phyloP scores from a whole-genome alignment of 1,140 invertebrate genomes.

The Pseudomyrmex pallidus region DNA sequence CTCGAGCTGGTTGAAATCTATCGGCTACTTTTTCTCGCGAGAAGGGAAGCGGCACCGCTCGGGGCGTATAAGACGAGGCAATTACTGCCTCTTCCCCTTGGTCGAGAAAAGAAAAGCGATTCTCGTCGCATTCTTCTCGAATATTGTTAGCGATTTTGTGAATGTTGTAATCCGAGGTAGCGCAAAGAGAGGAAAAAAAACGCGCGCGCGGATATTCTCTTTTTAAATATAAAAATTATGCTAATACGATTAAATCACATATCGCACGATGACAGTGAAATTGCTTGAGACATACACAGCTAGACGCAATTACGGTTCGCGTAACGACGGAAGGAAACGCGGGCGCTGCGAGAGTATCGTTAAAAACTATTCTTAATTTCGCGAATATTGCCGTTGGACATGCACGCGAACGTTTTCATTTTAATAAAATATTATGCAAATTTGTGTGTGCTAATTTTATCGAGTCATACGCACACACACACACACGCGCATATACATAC shows the following conservation, averaged over 20 bases:
- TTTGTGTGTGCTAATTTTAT: constrained; percentile 18
- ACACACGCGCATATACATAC: not conserved
- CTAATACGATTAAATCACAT: constrained; percentile 67
- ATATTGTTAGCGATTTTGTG: constrained; percentile 59
- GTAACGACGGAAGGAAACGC: constrained; percentile 14
- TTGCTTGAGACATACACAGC: constrained; percentile 36
- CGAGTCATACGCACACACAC: not conserved
- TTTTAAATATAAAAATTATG: constrained; percentile 62
- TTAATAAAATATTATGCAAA: constrained; percentile 48
- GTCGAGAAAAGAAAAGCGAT: constrained; percentile 46
- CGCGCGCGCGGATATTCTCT: constrained; percentile 1
- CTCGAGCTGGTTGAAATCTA: constrained; percentile 57
- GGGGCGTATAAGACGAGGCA: constrained; percentile 57
- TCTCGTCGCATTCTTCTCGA: constrained; percentile 59
- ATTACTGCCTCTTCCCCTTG: constrained; percentile 43
- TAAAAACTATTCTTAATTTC: constrained; percentile 54
- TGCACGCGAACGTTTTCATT: constrained; percentile 31
- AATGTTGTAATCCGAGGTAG: constrained; percentile 22
- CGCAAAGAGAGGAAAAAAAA: not conserved
- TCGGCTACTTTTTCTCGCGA: constrained; percentile 57
- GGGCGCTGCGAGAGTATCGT: constrained; percentile 8
- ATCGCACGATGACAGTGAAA: constrained; percentile 50
- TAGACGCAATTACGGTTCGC: constrained; percentile 49
- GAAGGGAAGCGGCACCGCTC: constrained; percentile 35
- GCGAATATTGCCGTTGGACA: constrained; percentile 23